A percentile compares a stretch with the other conserved stretches of the same genome.
phyloP scores from a whole-genome alignment of 2,888 invertebrate species.

The Agrochola litura region DNA sequence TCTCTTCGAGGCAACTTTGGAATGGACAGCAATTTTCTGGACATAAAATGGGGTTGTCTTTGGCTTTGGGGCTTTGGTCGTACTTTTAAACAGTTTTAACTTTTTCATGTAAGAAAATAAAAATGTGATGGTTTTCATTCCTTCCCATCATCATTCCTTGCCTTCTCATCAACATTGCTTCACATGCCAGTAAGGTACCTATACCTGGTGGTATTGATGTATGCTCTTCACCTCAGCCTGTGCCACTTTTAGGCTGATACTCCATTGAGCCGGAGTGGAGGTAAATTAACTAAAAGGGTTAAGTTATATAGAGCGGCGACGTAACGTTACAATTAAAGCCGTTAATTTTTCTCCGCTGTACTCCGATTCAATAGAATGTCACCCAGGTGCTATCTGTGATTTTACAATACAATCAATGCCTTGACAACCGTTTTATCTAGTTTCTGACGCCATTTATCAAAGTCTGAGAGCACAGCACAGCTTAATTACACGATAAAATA shows the following conservation, averaged over 20 bases:
- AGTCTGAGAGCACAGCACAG: constrained; percentile 45
- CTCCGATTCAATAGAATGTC: not conserved
- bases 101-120: not conserved
- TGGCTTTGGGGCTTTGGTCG: too few species aligned
- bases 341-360: not conserved
- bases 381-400: not conserved
- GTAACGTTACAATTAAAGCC: not conserved
- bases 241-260: not conserved
- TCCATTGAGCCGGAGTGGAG: not conserved
- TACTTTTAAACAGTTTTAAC: not conserved
- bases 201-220: too few species aligned
- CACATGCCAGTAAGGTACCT: not conserved
- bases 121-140: not conserved
- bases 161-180: not conserved
- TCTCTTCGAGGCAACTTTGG: too few species aligned
- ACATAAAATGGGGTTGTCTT: too few species aligned
- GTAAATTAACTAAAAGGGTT: not conserved
- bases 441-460: constrained; percentile 43
- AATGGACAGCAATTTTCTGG: too few species aligned
- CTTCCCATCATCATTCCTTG: not conserved
- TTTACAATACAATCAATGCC: not conserved
- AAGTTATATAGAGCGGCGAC: not conserved
- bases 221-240: not conserved
- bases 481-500: constrained; percentile 62
- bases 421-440: not conserved